Evolutionary conservation across 2,888 invertebrate genomes (phyloP).

Genomic region (Rutpela maculata): DNA sequence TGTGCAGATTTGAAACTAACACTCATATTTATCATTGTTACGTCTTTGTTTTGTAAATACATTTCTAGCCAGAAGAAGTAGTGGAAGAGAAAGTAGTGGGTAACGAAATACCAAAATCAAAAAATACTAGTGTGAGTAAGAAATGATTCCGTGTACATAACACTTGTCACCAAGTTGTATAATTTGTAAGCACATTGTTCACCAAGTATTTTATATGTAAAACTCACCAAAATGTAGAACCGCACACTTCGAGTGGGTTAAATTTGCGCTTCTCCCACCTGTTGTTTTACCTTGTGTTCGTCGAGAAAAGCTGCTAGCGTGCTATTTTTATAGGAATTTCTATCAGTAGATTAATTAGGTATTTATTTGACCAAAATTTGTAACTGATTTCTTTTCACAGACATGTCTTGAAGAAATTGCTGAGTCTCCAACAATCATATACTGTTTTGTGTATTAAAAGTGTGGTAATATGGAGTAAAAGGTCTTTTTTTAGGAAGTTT

Average conservation of each 20-base stretch:
- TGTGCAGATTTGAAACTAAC: background rate
- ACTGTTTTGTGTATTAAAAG: too few species aligned
- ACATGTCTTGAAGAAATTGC: too few species aligned
- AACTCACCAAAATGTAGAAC: conserved; percentile 26
- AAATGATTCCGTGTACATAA: conserved; percentile 38
- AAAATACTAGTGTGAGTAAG: conserved; percentile 30
- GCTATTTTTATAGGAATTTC: too few species aligned
- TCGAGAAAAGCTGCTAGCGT: too few species aligned
- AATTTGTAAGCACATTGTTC: conserved; percentile 18
- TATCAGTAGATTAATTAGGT: too few species aligned
- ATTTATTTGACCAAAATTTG: too few species aligned
- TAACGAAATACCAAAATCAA: conserved; percentile 45
- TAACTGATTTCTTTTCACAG: too few species aligned
- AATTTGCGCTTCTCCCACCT: background rate
- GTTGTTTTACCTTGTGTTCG: background rate
- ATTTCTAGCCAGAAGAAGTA: conserved; percentile 51
- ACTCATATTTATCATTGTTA: background rate
- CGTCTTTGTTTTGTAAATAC: background rate
- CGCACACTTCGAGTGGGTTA: conserved; percentile 10
- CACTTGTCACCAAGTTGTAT: conserved; percentile 22
- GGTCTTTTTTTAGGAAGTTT: too few species aligned
- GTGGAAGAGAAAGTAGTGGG: conserved; percentile 50
- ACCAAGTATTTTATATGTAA: background rate
- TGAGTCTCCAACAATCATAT: too few species aligned
- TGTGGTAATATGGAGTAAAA: too few species aligned